These are phyloP conservation scores for Dynastes maya DNA, from an alignment of 2,888 invertebrate genomes.

Conservation along the genomic window DNA sequence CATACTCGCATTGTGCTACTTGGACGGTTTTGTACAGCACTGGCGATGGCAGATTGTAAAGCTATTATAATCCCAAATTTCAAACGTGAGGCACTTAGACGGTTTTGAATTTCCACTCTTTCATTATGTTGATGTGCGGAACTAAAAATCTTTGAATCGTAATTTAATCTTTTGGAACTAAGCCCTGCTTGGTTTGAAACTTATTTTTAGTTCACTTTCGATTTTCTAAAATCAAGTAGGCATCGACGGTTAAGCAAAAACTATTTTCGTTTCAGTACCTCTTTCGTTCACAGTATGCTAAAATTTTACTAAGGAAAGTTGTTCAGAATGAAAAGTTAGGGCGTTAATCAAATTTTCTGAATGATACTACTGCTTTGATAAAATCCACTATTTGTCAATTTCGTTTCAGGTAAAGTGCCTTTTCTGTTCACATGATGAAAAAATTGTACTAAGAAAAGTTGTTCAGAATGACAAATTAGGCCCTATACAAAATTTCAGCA, in stretches of 20 bases:
- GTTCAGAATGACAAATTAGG: too few species aligned
- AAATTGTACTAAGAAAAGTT: too few species aligned
- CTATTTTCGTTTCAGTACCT: background rate
- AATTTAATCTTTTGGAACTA: too few species aligned
- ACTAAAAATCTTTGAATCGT: background rate
- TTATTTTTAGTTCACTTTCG: background rate
- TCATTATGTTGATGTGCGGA: background rate
- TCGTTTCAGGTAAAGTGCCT: background rate
- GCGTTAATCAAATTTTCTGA: background rate
- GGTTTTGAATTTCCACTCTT: too few species aligned
- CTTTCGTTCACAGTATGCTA: background rate
- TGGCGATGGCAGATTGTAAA: too few species aligned
- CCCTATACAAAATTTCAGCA: too few species aligned
- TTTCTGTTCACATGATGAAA: too few species aligned
- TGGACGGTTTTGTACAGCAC: too few species aligned
- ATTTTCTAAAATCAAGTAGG: background rate
- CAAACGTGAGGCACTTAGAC: too few species aligned
- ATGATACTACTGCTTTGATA: background rate
- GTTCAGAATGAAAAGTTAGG: background rate
- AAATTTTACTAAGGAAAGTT: constrained; percentile 1
- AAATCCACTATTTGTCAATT: background rate
- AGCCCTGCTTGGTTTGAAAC: background rate
- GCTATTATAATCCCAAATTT: too few species aligned
- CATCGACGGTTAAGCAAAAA: too few species aligned
- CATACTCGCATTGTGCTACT: too few species aligned